Evolutionary conservation across 2,797 vertebrate genomes (phyloP), one percentile per base, ranked within the genome.

Genomic region (Alca torda): DNA sequence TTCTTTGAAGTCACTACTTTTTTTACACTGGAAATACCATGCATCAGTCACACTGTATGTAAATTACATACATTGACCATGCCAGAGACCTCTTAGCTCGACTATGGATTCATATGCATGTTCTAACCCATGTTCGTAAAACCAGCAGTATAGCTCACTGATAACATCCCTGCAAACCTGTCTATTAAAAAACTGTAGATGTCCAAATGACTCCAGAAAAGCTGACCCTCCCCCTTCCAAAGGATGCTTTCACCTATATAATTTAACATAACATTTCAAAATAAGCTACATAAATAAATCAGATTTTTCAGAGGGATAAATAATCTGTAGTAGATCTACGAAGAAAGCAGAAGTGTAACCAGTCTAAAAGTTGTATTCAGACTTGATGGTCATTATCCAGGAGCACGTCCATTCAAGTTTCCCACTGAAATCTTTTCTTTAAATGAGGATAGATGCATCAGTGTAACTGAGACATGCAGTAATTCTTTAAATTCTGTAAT

Each of bases 201-300:
- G 16, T 30, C n/a, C 31, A 82, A 73, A 37, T 21, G 48, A 50
- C 39, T 50, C 30, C 46, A 64, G 46, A 70, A 84, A 61, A 76
- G 20, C 37, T 80, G 21, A 37, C 48, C 17, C 67, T 31, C 12
- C 17, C 16, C 41, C 65, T 68, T 61, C 51, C 56, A 61, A 82
- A 82, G 20, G 30, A 60, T 39, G 50, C 9, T 79, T 90, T 75
- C 48, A 79, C 6, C 6, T 30, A 43, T 4, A 50, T 20, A 87
- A 50, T 60, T 81, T n/a, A 92, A 75, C 41, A 46, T n/a, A 89
- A 83, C 11, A 76, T 80, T 79, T 96, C 53, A 85, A 92, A 90
- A 89, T 26, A 88, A 85, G 67, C 31, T 75, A 70, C 41, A 92
- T 73, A 96, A 95, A 84, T 83, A 92, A 75, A 94, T 91, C 28